Evolutionary conservation across 2,797 vertebrate species (phyloP), one percentile per base, ranked within the genome.

Genomic region (Hemibagrus guttatus): DNA sequence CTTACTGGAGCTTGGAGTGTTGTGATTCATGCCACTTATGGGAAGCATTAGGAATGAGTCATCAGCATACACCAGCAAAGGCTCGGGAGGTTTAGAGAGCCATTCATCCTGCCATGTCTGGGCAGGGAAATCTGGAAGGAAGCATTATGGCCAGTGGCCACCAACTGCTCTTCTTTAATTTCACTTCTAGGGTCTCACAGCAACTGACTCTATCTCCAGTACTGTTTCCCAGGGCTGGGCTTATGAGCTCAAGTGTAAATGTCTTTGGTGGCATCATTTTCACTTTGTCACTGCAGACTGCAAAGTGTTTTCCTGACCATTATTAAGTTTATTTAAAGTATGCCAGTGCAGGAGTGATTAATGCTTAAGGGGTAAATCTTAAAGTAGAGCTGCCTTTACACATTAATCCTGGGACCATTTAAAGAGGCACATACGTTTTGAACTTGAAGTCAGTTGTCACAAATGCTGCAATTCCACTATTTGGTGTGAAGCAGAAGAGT

Each of bases 111-210:
- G 64, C 84, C 64, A n/a, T 85, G 75, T 85, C 81, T 87, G 75
- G 58, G 63, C 61, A 75, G 71, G 85, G 83, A 87, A 82, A 68
- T 82, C 49, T 78, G 79, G 42, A 39, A 85, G 75, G 66, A 74
- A 84, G 83, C 75, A 26, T 11, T 9, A 66, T 68, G 80, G 80
- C n/a, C 72, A 28, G 58, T 59, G 58, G 75, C 71, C 66, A 56
- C 78, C 81, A 86, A 49, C 54, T 66, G 86, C 84, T 49, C 82
- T 86, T 89, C 86, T 90, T 79, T 56, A 86, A 89, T 90, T 87
- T 89, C 78, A 89, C 83, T 59, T 72, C 64, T 81, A 63, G 68
- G 64, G 83, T n/a, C 49, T 83, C 39, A 61, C 42, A 84, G 69
- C 59, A 87, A 66, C 86, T 86, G 86, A 64, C 52, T 35, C 56